Base-by-base conservation (phyloP, 2,888 invertebrate genomes). In the Pollenia griseotomentosa region DNA sequence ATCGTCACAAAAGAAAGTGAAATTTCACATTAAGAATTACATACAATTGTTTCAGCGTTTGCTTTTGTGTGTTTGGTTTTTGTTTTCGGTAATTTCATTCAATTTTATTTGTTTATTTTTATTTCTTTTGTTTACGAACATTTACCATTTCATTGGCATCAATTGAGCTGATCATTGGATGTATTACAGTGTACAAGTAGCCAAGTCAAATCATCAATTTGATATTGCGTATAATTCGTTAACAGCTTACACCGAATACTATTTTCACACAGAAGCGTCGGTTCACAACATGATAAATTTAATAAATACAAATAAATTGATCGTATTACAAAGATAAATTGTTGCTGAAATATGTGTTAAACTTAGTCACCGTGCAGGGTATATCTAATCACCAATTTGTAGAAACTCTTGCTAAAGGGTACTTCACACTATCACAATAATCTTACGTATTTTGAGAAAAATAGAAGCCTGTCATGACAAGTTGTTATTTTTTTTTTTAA, bases 21-120 rank as follows among this genome's bases (percentile, higher is more conserved):
- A 87, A 87, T 83, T 78, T 81, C 81, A 82, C 85, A 86, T 88
- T 86, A 74, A 88, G 88, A 88, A 88, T 88, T 78, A 59, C 86
- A 86, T 53, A 57, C 75, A 82, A 87, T 80, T 88, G 83, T 85
- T 53, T 65, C 59, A 65, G 51, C 68, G 44, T 48, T 63, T 70
- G 65, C 59, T 79, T 33, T 66, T 55, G 12, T 77, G 44, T 70
- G n/a, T 74, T 73, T 11, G 3, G n/a, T 14, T 55, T 63, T 51
- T 23, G 23, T 23, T 78, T 79, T 66, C 55, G 40, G 48, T 63
- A 19, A 55, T 75, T 86, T 83, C 42, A 74, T 83, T 73, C 16
- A 44, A 48, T 85, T 61, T 70, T 79, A 23, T 61, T 80, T 63
- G 63, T 70, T 68, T 19, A 44, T 55, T 68, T 53, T 55, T 19